These are phyloP conservation scores for Toxotes jaculatrix DNA, from an alignment of 2,113 vertebrate species.

Conservation along the genomic window DNA sequence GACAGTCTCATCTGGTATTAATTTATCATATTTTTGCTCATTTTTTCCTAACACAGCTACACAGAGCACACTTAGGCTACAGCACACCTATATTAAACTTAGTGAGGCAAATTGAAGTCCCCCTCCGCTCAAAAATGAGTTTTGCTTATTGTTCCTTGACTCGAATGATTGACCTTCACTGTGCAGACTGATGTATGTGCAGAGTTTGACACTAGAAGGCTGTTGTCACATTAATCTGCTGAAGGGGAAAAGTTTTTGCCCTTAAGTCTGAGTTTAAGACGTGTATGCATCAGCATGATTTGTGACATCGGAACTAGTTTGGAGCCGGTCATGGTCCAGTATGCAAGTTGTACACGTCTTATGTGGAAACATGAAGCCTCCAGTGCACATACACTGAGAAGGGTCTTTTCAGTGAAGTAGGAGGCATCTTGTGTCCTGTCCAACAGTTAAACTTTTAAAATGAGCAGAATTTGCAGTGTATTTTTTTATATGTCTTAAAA, in stretches of 20 bases:
- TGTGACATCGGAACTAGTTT: background rate
- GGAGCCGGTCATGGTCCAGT: background rate
- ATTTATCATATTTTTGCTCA: background rate
- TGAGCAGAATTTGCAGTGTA: background rate
- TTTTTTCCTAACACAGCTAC: background rate
- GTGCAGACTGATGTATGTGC: background rate
- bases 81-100: background rate
- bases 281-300: background rate
- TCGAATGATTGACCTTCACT: conserved; percentile 4
- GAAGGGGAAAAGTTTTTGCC: background rate
- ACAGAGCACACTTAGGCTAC: background rate
- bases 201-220: background rate
- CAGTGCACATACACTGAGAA: background rate
- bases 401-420: background rate
- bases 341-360: background rate
- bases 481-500: background rate
- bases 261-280: background rate
- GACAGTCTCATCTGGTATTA: background rate
- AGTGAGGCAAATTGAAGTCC: too few relatives aligned
- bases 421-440: background rate
- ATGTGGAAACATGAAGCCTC: background rate
- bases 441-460: background rate
- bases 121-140: background rate
- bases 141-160: conserved; percentile 4
- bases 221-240: conserved; percentile 3